Evolutionary conservation across 2,797 vertebrate species (phyloP).

Genomic region (Poecile montanus): DNA sequence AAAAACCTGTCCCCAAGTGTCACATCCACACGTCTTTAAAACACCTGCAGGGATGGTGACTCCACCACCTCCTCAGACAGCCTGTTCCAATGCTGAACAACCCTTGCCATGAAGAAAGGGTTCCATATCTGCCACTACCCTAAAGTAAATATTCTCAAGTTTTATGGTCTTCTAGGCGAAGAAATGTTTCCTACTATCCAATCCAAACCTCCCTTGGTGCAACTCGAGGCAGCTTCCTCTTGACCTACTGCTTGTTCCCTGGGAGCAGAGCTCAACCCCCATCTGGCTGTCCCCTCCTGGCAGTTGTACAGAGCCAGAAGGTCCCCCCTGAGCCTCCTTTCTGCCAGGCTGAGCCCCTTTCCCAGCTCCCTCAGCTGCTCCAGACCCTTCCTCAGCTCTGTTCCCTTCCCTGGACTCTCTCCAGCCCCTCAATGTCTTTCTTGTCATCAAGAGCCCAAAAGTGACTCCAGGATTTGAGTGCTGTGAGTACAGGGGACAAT

Average conservation of each 20-base stretch:
- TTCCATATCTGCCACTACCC: not conserved
- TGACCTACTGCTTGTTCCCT: not conserved
- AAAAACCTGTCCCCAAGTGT: not conserved
- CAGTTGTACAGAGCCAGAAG: rapidly evolving
- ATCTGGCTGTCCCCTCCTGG: not conserved
- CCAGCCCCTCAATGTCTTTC: not conserved
- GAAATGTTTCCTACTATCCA: not conserved
- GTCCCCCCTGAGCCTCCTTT: rapidly evolving
- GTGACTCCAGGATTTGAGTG: not conserved
- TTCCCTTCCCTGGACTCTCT: not conserved
- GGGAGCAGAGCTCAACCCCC: not conserved
- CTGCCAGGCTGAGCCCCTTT: not conserved
- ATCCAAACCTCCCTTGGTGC: not conserved
- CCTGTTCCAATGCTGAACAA: not conserved
- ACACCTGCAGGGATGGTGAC: not conserved
- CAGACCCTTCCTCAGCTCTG: not conserved
- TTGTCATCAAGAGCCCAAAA: not conserved
- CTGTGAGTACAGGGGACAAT: not conserved
- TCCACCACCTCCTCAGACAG: not conserved
- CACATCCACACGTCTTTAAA: not conserved
- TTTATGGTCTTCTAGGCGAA: too few species aligned
- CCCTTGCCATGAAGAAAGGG: too few species aligned
- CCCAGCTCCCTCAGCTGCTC: not conserved
- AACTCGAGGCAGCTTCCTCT: not conserved
- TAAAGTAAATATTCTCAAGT: too few species aligned